Evolutionary conservation across 1,140 invertebrate species (phyloP), one percentile per base, ranked within the genome.

Genomic region (Lasioglossum baleicum): DNA sequence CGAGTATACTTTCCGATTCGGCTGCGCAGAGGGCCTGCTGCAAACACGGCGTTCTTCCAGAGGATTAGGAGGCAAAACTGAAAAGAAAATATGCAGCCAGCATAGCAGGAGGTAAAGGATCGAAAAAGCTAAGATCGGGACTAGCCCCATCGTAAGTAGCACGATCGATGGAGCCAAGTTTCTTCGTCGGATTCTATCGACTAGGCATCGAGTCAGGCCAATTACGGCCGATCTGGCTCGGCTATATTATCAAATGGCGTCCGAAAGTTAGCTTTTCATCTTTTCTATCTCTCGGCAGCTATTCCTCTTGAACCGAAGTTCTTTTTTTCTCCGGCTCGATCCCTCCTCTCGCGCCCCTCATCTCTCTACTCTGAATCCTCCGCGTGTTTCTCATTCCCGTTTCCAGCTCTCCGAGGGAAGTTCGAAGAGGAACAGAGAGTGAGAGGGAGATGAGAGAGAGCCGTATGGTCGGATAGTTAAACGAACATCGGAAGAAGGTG

Each of bases 251-350:
- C 87, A 88, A 80, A 85, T 77, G 81, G 70, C 70, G 73, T 68
- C 72, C 42, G 72, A 63, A 87, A 88, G 84, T 90, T 86, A 80
- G 80, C 82, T 86, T 86, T 88, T 83, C 88, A 88, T 86, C 83
- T 88, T 65, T 53, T 75, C 69, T 73, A 87, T 81, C 81, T 75
- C 80, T 71, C 79, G 64, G 20, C 44, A 51, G 76, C 63, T 51
- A 48, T 67, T 69, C 67, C 76, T 35, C 35, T 69, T 76, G 65
- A 63, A 44, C 42, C 17, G 22, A 2, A 60, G 31, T 22, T 56
- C n/a, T 75, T 58, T 61, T 35, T 56, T 75, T 48, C 22, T 31
- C 17, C 51, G 3, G 35, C 7, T 64, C 15, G 35, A 5, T 15
- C 42, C 60, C 35, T 48, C 53, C 6, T 53, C 48, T 17, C 31